Evolutionary conservation across 1,140 invertebrate species (phyloP), one percentile per base, ranked within the genome.

Genomic region (Drosophila ambigua): DNA sequence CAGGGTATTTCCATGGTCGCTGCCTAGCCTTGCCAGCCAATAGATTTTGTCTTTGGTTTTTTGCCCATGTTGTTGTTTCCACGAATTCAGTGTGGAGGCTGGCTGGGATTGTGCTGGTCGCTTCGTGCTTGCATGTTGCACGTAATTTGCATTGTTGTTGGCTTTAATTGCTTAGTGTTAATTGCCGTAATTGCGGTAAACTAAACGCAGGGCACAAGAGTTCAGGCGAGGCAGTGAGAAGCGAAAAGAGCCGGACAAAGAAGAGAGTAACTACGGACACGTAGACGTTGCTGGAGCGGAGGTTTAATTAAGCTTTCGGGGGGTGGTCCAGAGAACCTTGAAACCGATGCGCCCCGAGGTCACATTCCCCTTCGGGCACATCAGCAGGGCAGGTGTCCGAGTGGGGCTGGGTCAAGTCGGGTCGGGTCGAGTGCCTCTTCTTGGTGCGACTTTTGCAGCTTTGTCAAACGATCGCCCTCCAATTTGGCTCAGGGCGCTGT

Each of bases 81-180:
- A 13, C 15, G 16, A 51, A 6, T 7, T 26, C 15, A 26, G 48
- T 50, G 20, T 20, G 20, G 20, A 20, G 20, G 20, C 20, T 20
- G 35, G 23, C 1, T 63, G 45, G 55, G 28, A 5, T 52, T 26
- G n/a, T 77, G 50, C 43, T 35, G 23, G 23, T 51, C 59, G 44
- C 15, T 63, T 39, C 61, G 66, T 65, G 69, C 52, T 73, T 58
- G 81, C 78, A 74, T 64, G 61, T 68, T 82, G 82, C 82, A 87
- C 82, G 82, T 87, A 85, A 85, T 85, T 85, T 85, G 82, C 82
- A 82, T 85, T 85, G 82, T 85, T 85, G 82, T 79, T 85, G 82
- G 69, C 45, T 85, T 85, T 85, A 85, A 85, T 85, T 85, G 82
- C 82, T 87, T 85, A 87, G 82, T 85, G 82, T 85, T 85, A 85